Percentiles rank a stretch among this genome's conserved stretches.
Evolutionary conservation across 2,113 vertebrate species (phyloP).

Genomic region (Mus spicilegus): DNA sequence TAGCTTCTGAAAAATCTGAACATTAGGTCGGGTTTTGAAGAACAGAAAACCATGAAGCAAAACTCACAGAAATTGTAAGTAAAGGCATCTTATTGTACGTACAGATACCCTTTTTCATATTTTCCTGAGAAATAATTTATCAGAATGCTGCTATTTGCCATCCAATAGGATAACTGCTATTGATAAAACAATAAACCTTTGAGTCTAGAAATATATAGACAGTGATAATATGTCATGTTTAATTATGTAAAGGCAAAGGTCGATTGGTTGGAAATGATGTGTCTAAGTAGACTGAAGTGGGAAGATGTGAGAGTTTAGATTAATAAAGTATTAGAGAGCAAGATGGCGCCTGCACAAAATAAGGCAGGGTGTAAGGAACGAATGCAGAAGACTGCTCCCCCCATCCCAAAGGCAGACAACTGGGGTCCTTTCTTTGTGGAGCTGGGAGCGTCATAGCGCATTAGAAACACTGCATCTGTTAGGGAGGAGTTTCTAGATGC

Average conservation of each 20-base stretch:
- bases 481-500: background rate
- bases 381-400: background rate
- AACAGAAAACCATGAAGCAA: background rate
- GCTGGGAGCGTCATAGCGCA: accelerated
- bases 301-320: background rate
- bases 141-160: background rate
- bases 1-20: background rate
- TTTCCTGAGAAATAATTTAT: conserved; percentile 23
- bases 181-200: background rate
- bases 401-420: background rate
- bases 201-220: background rate
- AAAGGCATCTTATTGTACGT: background rate
- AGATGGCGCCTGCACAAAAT: background rate
- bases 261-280: background rate
- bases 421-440: background rate
- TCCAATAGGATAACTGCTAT: background rate
- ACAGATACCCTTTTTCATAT: background rate
- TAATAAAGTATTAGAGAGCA: background rate
- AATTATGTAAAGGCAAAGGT: background rate
- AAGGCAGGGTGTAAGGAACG: background rate
- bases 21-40: background rate
- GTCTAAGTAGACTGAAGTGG: background rate
- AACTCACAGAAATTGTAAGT: background rate
- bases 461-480: background rate
- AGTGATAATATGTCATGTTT: background rate